Conservation (phyloP, 2,888 invertebrate species). For the Erebia ligea region DNA sequence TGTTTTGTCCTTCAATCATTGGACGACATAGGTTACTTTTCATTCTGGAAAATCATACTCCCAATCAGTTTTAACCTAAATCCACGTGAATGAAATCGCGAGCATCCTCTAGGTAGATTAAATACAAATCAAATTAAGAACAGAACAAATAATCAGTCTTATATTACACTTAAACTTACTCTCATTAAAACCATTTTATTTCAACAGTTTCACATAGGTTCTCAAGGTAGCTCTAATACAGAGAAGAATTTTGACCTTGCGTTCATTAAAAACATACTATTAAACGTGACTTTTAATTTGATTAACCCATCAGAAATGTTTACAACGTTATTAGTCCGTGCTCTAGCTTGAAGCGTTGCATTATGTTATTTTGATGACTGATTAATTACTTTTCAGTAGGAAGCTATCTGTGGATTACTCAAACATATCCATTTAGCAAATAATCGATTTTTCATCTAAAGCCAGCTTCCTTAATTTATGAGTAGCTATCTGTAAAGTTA, state of each 20-base stretch:
- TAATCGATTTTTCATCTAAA: slow-evolving; percentile 12
- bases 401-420: slow-evolving; percentile 4
- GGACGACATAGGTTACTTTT: too few relatives aligned
- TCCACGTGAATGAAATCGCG: too few relatives aligned
- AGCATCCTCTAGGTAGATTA: too few relatives aligned
- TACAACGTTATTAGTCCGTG: slow-evolving; percentile 15
- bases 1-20: too few relatives aligned
- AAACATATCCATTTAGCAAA: neutral
- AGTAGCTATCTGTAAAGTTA: too few relatives aligned
- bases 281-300: slow-evolving; percentile 20
- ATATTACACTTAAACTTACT: neutral
- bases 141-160: neutral
- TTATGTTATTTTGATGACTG: slow-evolving; percentile 8
- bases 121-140: too few relatives aligned
- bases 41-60: too few relatives aligned
- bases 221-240: slow-evolving; percentile 11
- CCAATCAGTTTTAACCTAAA: too few relatives aligned
- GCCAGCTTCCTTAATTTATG: slow-evolving; percentile 4
- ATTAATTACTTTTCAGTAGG: slow-evolving; percentile 22
- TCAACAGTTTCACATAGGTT: slow-evolving; percentile 4
- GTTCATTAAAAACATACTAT: slow-evolving; percentile 21
- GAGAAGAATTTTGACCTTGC: slow-evolving; percentile 24
- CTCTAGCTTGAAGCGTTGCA: neutral
- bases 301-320: slow-evolving; percentile 19
- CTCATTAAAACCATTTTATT: neutral